These are phyloP conservation scores for Sebastes trivittatus DNA, from an alignment of 2,797 vertebrate species.

Conservation along the genomic window DNA sequence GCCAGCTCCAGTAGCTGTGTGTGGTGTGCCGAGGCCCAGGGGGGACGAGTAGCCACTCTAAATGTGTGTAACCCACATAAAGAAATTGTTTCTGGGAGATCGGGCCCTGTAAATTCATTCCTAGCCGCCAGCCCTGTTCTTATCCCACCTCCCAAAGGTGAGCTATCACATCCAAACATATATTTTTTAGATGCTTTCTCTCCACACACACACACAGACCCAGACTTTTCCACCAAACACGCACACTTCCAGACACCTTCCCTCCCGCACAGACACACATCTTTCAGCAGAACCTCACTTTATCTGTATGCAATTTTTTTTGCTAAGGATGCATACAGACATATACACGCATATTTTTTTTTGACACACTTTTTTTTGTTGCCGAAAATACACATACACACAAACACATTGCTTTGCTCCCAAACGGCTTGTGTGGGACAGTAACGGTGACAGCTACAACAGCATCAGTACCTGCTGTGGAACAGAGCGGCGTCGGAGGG, in stretches of 20 bases:
- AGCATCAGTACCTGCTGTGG: slow-evolving; percentile 61
- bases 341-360: not conserved
- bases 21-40: slow-evolving; percentile 55
- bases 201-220: not conserved
- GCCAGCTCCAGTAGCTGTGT: slow-evolving; percentile 63
- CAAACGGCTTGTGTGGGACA: slow-evolving; percentile 59
- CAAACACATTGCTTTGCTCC: slow-evolving; percentile 36
- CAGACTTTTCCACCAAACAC: not conserved
- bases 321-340: not conserved
- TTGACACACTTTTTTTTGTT: not conserved
- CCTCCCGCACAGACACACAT: slow-evolving; percentile 5
- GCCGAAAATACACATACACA: slow-evolving; percentile 14
- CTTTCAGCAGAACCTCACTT: slow-evolving; percentile 1
- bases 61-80: slow-evolving; percentile 80
- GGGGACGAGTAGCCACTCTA: slow-evolving; percentile 68
- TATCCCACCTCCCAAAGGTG: slow-evolving; percentile 76
- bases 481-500: slow-evolving; percentile 49
- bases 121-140: slow-evolving; percentile 67
- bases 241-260: not conserved
- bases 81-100: slow-evolving; percentile 80
- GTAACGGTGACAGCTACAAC: slow-evolving; percentile 58
- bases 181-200: slow-evolving; percentile 58
- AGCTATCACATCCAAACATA: slow-evolving; percentile 71
- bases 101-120: slow-evolving; percentile 73
- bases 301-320: slow-evolving; percentile 16